A percentile compares a stretch with the other conserved stretches of the same genome.
phyloP scores from a whole-genome alignment of 2,113 vertebrate species.

The Capreolus pygargus region DNA sequence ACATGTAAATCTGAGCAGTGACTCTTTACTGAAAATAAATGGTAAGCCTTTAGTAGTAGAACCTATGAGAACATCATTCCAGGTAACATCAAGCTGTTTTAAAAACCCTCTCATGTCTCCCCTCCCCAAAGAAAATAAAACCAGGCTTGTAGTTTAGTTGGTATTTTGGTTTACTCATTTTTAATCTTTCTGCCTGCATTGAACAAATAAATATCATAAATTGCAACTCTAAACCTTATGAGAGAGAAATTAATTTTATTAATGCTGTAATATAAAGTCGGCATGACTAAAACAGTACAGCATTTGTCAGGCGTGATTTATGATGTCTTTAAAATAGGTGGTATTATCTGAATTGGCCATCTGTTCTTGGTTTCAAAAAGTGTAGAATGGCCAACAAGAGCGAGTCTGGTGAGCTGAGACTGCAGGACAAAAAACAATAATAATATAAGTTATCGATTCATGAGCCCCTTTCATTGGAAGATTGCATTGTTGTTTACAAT shows the following conservation, averaged over 20 bases:
- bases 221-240: constrained; percentile 75
- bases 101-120: background rate
- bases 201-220: constrained; percentile 79
- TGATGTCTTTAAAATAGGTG: constrained; percentile 54
- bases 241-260: constrained; percentile 81
- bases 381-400: constrained; percentile 7
- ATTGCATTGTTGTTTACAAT: background rate
- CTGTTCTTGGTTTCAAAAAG: constrained; percentile 33
- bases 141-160: constrained; percentile 72
- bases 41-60: background rate
- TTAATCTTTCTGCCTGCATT: constrained; percentile 76
- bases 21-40: constrained; percentile 24
- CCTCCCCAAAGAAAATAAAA: constrained; percentile 31
- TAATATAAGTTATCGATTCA: constrained; percentile 15
- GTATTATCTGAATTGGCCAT: constrained; percentile 46
- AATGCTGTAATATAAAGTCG: constrained; percentile 76
- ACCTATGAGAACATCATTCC: background rate
- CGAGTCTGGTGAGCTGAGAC: background rate
- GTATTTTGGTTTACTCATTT: constrained; percentile 78
- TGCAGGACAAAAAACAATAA: background rate
- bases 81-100: constrained; percentile 71
- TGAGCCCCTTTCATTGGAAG: background rate
- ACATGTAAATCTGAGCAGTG: constrained; percentile 6
- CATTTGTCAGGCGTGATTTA: constrained; percentile 46
- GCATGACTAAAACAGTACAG: background rate